phyloP scores from a whole-genome alignment of 2,888 invertebrate genomes.

The Brenthis ino region DNA sequence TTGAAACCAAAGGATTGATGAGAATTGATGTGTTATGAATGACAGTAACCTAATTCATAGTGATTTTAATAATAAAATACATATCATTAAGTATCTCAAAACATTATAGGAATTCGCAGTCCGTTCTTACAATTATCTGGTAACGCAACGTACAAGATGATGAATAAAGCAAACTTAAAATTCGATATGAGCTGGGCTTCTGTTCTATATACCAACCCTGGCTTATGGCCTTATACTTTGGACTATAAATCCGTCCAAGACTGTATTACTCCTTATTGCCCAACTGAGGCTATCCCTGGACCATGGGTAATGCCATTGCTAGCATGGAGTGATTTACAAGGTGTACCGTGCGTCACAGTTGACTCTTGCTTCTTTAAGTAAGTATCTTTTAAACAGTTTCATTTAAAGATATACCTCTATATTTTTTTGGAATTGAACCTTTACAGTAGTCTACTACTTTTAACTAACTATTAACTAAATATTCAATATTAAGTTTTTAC shows the following conservation, averaged over 20 bases:
- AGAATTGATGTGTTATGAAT: no score
- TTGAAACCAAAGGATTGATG: no score
- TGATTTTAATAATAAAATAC: background rate
- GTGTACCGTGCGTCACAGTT: constrained; percentile 82
- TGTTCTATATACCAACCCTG: constrained; percentile 58
- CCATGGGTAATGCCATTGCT: constrained; percentile 86
- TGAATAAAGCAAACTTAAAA: constrained; percentile 69
- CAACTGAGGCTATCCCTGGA: constrained; percentile 80
- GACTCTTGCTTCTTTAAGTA: constrained; percentile 78
- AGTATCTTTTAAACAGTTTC: constrained; percentile 45
- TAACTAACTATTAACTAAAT: no score
- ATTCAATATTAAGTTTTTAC: no score
- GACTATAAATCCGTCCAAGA: constrained; percentile 82
- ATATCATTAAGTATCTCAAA: background rate
- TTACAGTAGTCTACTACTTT: background rate
- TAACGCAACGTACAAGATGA: constrained; percentile 81
- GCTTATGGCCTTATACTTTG: constrained; percentile 87
- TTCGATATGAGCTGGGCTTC: constrained; percentile 86
- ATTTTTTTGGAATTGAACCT: no score
- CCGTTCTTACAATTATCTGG: constrained; percentile 83
- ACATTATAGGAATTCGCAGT: constrained; percentile 67
- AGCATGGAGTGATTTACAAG: constrained; percentile 72
- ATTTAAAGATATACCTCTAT: no score
- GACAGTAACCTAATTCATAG: background rate
- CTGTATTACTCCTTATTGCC: constrained; percentile 82